Percentiles rank a stretch among this genome's conserved stretches.
Evolutionary conservation across 2,888 invertebrate genomes (phyloP).

Genomic region (Metacarcinus magister): DNA sequence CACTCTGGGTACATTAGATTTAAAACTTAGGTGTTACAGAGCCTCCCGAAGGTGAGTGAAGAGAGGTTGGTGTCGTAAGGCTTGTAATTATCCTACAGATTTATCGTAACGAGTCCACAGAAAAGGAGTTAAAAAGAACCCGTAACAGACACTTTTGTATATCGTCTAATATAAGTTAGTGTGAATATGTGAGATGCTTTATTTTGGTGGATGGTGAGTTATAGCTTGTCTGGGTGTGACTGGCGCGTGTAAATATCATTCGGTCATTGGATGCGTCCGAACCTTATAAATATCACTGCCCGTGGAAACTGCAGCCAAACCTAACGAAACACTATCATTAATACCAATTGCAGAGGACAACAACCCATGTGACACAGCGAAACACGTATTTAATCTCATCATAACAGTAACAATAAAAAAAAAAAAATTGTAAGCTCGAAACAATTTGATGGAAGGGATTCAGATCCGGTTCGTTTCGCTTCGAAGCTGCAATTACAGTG

Average conservation of each 20-base stretch:
- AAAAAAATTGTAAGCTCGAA: not conserved
- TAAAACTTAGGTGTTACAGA: no score
- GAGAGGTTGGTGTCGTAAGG: no score
- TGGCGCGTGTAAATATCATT: not conserved
- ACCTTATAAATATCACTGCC: not conserved
- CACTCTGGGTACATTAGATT: no score
- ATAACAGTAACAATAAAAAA: not conserved
- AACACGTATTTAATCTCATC: no score
- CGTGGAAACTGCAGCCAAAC: not conserved
- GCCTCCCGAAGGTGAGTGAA: no score
- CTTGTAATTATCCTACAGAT: no score
- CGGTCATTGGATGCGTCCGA: not conserved
- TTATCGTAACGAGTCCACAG: no score
- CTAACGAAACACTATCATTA: not conserved
- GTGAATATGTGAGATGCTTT: not conserved
- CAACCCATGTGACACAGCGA: not conserved
- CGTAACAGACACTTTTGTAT: no score
- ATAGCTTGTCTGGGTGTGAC: not conserved
- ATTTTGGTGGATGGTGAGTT: not conserved
- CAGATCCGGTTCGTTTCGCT: no score
- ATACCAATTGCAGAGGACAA: not conserved
- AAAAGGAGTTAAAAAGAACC: no score
- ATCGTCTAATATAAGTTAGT: not conserved
- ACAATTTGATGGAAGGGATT: not conserved
- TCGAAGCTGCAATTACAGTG: not conserved